A percentile compares a stretch with the other conserved stretches of the same genome.
Evolutionary conservation across 2,888 invertebrate genomes (phyloP).

Genomic region (Mythimna lalbum): DNA sequence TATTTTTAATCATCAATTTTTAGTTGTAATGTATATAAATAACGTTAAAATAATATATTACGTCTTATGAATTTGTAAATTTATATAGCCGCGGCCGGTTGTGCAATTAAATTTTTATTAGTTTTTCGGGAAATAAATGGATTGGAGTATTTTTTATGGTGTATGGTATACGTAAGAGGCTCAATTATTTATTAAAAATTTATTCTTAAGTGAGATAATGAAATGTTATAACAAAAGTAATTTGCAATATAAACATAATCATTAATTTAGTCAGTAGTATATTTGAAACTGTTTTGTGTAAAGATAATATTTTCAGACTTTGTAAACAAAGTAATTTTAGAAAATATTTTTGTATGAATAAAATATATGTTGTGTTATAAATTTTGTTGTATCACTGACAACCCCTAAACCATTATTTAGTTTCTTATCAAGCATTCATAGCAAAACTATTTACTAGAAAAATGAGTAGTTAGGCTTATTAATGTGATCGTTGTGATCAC

Average conservation of each 20-base stretch:
- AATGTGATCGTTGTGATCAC: too few species aligned
- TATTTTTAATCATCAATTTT: slow-evolving; percentile 56
- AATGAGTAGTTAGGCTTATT: background rate
- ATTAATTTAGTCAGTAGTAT: slow-evolving; percentile 39
- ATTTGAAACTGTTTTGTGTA: slow-evolving; percentile 42
- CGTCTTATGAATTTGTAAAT: slow-evolving; percentile 74
- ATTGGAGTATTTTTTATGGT: slow-evolving; percentile 75
- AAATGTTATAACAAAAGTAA: slow-evolving; percentile 49
- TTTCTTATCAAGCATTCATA: too few species aligned
- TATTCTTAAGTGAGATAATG: slow-evolving; percentile 52
- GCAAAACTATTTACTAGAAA: background rate
- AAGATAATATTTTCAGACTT: slow-evolving; percentile 73
- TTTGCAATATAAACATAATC: slow-evolving; percentile 53
- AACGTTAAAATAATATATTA: slow-evolving; percentile 58
- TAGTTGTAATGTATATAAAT: slow-evolving; percentile 72
- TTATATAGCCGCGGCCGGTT: slow-evolving; percentile 86
- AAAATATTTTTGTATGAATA: slow-evolving; percentile 72
- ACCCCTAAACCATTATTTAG: too few species aligned
- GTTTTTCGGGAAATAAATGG: slow-evolving; percentile 69
- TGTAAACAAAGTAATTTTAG: slow-evolving; percentile 69
- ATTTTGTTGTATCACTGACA: slow-evolving; percentile 43
- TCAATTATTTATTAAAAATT: slow-evolving; percentile 76
- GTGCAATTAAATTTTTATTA: slow-evolving; percentile 85
- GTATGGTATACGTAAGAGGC: slow-evolving; percentile 79
- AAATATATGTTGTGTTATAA: slow-evolving; percentile 58